Percentiles rank a stretch among this genome's conserved stretches.
These are phyloP conservation scores for Bacillus rossius DNA, from an alignment of 1,140 invertebrate species.

Conservation along the genomic window DNA sequence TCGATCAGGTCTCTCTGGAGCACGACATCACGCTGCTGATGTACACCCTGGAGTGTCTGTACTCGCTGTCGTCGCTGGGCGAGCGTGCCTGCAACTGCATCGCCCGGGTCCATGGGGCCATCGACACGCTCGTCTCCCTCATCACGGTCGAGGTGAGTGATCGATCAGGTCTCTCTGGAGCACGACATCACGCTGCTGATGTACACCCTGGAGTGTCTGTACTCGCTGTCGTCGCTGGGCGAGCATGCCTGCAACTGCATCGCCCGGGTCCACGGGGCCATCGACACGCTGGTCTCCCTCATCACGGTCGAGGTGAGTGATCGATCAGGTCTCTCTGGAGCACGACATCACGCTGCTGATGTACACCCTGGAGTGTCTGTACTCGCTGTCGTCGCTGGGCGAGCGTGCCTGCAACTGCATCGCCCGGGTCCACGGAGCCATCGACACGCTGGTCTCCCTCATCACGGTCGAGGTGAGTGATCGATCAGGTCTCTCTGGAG, in stretches of 20 bases:
- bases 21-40: conserved; percentile 95
- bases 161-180: conserved; percentile 69
- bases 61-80: conserved; percentile 88
- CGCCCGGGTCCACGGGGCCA: conserved; percentile 72
- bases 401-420: conserved; percentile 84
- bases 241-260: conserved; percentile 84
- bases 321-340: no score
- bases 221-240: conserved; percentile 88
- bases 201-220: conserved; percentile 89
- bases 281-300: conserved; percentile 77
- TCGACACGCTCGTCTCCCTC: conserved; percentile 77
- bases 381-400: conserved; percentile 88
- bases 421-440: conserved; percentile 71
- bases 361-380: conserved; percentile 89
- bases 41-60: conserved; percentile 89
- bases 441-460: conserved; percentile 77
- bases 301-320: conserved; percentile 69
- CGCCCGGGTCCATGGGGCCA: conserved; percentile 72
- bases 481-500: no score
- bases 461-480: conserved; percentile 69
- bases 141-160: conserved; percentile 69
- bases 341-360: conserved; percentile 95
- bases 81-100: conserved; percentile 84
- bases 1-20: conserved; percentile 69
- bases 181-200: conserved; percentile 95